These are phyloP conservation scores for Ephydatia muelleri DNA, from an alignment of 37 sponge, comb jelly and placozoan species.

Conservation along the genomic window DNA sequence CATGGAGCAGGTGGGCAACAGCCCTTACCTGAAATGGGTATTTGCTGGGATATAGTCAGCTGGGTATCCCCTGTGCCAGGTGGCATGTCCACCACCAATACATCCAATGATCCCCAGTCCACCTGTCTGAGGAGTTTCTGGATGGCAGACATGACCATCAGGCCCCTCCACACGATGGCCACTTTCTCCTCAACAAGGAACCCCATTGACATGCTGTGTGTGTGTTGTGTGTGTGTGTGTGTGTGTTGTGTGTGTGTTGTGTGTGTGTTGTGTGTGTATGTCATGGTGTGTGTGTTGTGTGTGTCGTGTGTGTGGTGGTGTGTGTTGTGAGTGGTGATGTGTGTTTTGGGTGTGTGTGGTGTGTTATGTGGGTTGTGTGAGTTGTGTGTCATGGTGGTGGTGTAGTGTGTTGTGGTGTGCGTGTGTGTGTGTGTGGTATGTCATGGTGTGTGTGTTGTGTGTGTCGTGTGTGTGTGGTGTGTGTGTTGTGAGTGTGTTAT, in stretches of 20 bases:
- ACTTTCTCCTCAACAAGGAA: conserved; percentile 92
- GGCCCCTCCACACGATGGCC: conserved; percentile 96
- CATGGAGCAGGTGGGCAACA: conserved; percentile 1
- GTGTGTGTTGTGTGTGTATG: no score
- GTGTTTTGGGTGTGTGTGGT: no score
- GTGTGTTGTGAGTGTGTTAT: no score
- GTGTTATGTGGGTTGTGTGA: no score
- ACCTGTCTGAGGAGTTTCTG: conserved; percentile 86
- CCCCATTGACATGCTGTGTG: conserved; percentile 97
- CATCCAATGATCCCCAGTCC: conserved; percentile 91
- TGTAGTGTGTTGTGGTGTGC: no score
- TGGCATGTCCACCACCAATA: conserved; percentile 96
- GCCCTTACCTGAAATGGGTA: conserved; percentile 63
- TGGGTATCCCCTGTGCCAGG: conserved; percentile 99
- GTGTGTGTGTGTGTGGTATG: no score
- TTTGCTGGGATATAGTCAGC: conserved; percentile 86
- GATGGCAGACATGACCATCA: conserved; percentile 99
- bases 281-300: no score
- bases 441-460: no score
- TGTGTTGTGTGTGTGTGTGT: background rate
- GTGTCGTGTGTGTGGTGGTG: no score
- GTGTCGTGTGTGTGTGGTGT: no score
- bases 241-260: background rate
- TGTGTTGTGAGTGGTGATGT: no score
- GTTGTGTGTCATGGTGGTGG: no score